Evolutionary conservation across 2,113 vertebrate genomes (phyloP), one percentile per base, ranked within the genome.

Genomic region (Ciconia boyciana): DNA sequence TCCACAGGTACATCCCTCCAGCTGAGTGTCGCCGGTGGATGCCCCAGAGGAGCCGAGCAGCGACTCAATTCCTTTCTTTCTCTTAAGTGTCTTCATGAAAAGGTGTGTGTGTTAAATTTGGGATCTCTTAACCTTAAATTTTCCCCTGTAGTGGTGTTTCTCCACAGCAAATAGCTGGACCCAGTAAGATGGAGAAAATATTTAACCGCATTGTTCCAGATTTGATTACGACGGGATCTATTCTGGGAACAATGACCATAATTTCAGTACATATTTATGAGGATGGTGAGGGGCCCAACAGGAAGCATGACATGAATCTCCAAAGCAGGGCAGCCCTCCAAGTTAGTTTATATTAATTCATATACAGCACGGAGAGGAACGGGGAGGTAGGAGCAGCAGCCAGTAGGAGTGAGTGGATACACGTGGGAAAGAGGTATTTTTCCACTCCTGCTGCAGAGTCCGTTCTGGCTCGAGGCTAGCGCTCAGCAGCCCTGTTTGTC

Each of bases 381-480:
- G 3, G 62, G 65, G 79, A 81, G 76, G n/a, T 29, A 10, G 26
- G 54, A 69, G 39, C 52, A 65, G 80, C 71, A 65, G 39, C 51
- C 0, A 0, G 34, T 18, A 7, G 39, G 26, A 17, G 24, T 13
- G 60, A 15, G 6, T 5, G 46, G 62, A 6, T 10, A 12, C n/a
- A 11, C 0, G 1, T 2, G 17, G 52, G 15, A 18, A 61, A 41
- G 46, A 49, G 52, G 71, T 16, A 3, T 43, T 92, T 96, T 93
- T 94, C 82, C 85, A 69, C 57, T 83, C 29, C n/a, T n/a, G 26
- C 89, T 89, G 90, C 55, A 24, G 60, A 62, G 6, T 22, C 61
- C 0, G 0, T 61, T 49, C 87, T 80, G 79, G 32, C 86, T 83
- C 0, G 0, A 68, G 89, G 76, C 3, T 32, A 29, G 36, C 65